These are phyloP conservation scores for Limonius californicus DNA, from an alignment of 1,140 invertebrate species.

Conservation along the genomic window DNA sequence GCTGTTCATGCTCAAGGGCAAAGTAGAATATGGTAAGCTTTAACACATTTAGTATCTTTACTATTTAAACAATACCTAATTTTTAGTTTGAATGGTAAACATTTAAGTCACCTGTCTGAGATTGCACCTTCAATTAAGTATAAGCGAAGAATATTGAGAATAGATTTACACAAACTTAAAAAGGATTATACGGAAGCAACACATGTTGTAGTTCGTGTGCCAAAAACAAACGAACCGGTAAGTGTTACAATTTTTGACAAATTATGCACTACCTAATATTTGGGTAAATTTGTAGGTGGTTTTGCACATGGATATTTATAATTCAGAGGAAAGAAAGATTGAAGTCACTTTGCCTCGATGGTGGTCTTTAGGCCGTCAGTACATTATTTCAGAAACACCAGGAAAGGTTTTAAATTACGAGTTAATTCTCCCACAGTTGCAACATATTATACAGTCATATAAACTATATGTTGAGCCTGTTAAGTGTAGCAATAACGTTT, in stretches of 20 bases:
- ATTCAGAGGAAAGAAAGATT: slow-evolving; percentile 53
- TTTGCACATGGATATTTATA: slow-evolving; percentile 63
- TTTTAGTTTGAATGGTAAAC: slow-evolving; percentile 58
- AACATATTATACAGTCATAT: slow-evolving; percentile 58
- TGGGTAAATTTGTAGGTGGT: slow-evolving; percentile 48
- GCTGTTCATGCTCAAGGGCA: slow-evolving; percentile 51
- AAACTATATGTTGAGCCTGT: slow-evolving; percentile 54
- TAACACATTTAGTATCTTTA: slow-evolving; percentile 5
- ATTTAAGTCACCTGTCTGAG: slow-evolving; percentile 61
- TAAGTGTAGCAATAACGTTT: slow-evolving; percentile 46
- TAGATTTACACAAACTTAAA: slow-evolving; percentile 60
- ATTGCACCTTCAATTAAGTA: slow-evolving; percentile 49
- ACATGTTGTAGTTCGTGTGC: slow-evolving; percentile 67
- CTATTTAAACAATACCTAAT: slow-evolving; percentile 12
- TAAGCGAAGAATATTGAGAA: slow-evolving; percentile 55
- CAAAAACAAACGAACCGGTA: slow-evolving; percentile 57
- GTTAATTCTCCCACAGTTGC: slow-evolving; percentile 53
- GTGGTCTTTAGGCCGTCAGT: slow-evolving; percentile 41
- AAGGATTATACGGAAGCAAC: slow-evolving; percentile 55
- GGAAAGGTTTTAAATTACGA: slow-evolving; percentile 57
- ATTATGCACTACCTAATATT: slow-evolving; percentile 28
- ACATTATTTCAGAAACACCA: slow-evolving; percentile 51
- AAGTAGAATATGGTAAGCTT: slow-evolving; percentile 60
- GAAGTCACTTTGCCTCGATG: slow-evolving; percentile 49
- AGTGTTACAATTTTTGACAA: slow-evolving; percentile 28